Percentiles rank a stretch among this genome's conserved stretches.
These are phyloP conservation scores for Stomatorhinus ivindoensis DNA, from an alignment of 2,113 vertebrate genomes.

Conservation along the genomic window DNA sequence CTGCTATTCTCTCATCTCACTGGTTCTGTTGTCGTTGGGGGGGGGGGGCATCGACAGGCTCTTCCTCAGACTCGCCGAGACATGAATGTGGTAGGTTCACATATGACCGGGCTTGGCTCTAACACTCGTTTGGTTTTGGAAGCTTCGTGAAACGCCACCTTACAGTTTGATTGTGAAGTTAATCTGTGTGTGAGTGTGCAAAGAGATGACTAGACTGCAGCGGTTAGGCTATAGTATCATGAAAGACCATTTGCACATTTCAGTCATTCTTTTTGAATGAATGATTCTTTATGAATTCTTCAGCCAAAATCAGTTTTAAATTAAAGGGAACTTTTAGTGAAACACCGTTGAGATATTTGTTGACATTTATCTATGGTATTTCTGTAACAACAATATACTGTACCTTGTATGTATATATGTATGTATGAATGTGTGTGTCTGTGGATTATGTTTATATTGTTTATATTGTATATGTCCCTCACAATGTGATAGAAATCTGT, in stretches of 20 bases:
- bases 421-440: neutral
- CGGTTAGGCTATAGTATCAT: neutral
- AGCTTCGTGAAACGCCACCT: neutral
- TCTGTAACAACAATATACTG: neutral
- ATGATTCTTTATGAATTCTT: neutral
- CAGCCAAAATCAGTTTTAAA: neutral
- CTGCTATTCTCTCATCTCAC: conserved; percentile 24
- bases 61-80: conserved; percentile 41
- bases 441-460: no score
- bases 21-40: conserved; percentile 23
- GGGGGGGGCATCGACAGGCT: conserved; percentile 24
- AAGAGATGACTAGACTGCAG: neutral
- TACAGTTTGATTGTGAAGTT: neutral
- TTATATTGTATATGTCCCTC: no score
- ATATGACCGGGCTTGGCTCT: conserved; percentile 31
- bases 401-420: neutral
- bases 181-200: neutral
- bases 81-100: conserved; percentile 48
- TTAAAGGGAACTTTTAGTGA: neutral
- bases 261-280: no score
- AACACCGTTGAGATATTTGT: neutral
- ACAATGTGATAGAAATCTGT: no score
- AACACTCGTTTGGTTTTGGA: neutral
- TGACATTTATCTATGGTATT: neutral
- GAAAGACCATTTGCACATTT: neutral